Evolutionary conservation across 2,888 invertebrate species (phyloP).

Genomic region (Eristalinus sepulchralis): DNA sequence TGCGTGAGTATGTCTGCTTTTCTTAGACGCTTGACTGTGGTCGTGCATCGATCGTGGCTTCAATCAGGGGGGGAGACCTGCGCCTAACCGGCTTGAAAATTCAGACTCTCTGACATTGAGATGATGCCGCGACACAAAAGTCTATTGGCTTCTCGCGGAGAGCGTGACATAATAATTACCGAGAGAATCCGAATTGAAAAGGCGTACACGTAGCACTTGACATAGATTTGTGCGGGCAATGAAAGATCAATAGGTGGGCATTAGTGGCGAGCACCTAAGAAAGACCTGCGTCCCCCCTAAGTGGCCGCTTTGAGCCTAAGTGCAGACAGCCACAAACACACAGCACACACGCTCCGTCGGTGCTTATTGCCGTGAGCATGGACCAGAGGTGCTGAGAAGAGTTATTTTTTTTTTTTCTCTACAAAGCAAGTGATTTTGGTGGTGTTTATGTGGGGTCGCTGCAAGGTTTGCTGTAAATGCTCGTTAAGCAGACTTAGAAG

Average conservation of each 20-base stretch:
- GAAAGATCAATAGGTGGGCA: slow-evolving; percentile 38
- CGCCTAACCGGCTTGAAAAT: slow-evolving; percentile 39
- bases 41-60: neutral
- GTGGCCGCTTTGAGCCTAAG: neutral
- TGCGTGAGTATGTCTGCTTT: neutral
- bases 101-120: slow-evolving; percentile 57
- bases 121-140: slow-evolving; percentile 36
- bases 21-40: neutral
- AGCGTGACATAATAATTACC: slow-evolving; percentile 64
- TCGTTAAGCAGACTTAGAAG: neutral
- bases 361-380: neutral
- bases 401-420: neutral
- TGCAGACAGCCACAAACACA: neutral
- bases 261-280: neutral
- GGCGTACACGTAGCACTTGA: slow-evolving; percentile 55
- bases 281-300: neutral
- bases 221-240: slow-evolving; percentile 35
- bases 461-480: neutral
- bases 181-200: slow-evolving; percentile 52
- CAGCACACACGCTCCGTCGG: neutral
- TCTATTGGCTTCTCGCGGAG: slow-evolving; percentile 52
- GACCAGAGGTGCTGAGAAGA: neutral
- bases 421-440: neutral
- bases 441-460: neutral
- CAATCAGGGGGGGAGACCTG: neutral